Conservation (phyloP, 1,140 invertebrate species). For the Rhagoletis pomonella region DNA sequence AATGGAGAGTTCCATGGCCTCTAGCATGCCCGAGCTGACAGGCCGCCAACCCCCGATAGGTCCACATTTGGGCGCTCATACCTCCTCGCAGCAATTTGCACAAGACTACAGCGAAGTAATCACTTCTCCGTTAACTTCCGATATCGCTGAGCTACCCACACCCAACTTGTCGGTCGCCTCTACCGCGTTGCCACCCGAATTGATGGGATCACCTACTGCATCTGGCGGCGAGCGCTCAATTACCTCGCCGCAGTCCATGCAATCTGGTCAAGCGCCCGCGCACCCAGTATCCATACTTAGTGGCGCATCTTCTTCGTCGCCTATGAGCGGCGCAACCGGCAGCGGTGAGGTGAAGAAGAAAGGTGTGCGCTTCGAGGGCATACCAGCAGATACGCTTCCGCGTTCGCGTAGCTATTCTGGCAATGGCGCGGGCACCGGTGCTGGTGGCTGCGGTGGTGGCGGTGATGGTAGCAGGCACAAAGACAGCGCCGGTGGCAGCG, state of each 20-base stretch:
- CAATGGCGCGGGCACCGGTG: slow-evolving; percentile 68
- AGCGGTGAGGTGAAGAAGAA: slow-evolving; percentile 65
- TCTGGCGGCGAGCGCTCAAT: slow-evolving; percentile 66
- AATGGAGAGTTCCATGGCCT: slow-evolving; percentile 67
- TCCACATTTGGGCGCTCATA: slow-evolving; percentile 26
- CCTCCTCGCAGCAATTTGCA: slow-evolving; percentile 55
- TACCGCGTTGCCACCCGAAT: slow-evolving; percentile 68
- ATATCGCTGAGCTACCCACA: slow-evolving; percentile 69
- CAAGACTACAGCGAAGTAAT: slow-evolving; percentile 58
- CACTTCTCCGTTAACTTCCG: slow-evolving; percentile 58
- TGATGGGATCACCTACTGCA: slow-evolving; percentile 69
- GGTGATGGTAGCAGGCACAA: background rate
- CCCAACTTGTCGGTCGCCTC: slow-evolving; percentile 72
- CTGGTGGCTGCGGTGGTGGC: background rate
- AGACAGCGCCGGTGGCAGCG: slow-evolving; percentile 30
- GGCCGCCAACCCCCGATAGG: slow-evolving; percentile 51
- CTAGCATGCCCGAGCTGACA: slow-evolving; percentile 70
- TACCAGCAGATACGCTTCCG: slow-evolving; percentile 66
- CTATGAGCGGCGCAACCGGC: slow-evolving; percentile 67
- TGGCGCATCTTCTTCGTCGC: slow-evolving; percentile 69
- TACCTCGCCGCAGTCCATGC: slow-evolving; percentile 64
- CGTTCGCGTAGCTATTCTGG: slow-evolving; percentile 72
- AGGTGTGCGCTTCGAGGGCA: slow-evolving; percentile 72
- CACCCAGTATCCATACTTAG: slow-evolving; percentile 70
- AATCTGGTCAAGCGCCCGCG: slow-evolving; percentile 59